Conservation (phyloP, 2,888 invertebrate species). For the Mythimna pallens region DNA sequence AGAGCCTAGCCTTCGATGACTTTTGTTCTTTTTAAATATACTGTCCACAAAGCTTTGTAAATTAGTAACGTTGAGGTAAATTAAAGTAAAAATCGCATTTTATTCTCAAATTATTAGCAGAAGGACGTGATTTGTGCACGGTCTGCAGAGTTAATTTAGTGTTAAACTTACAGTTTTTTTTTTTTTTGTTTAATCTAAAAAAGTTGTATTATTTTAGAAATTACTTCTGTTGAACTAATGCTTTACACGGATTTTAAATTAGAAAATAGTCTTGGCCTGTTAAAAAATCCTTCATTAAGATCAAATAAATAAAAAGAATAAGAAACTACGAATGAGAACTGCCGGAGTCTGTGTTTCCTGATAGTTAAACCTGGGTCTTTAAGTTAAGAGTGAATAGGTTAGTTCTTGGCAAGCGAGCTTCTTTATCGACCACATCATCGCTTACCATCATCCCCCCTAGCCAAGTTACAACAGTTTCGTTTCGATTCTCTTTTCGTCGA, state of each 20-base stretch:
- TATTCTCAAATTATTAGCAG: conserved; percentile 1
- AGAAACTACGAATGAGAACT: too few species aligned
- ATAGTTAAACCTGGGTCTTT: too few species aligned
- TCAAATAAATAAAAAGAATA: too few species aligned
- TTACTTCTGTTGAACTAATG: background rate
- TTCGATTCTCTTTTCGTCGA: too few species aligned
- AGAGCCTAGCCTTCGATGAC: background rate
- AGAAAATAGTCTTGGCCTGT: background rate
- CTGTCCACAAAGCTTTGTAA: background rate
- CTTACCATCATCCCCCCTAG: too few species aligned
- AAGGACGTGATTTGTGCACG: conserved; percentile 34
- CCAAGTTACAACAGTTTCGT: too few species aligned
- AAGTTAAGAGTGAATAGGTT: too few species aligned
- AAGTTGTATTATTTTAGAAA: conserved; percentile 13
- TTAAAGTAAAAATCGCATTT: conserved; percentile 27
- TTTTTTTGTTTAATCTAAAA: background rate
- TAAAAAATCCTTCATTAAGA: too few species aligned
- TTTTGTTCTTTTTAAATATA: background rate
- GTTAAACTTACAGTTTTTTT: background rate
- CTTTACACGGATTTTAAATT: background rate
- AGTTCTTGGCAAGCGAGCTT: too few species aligned
- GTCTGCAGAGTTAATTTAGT: conserved; percentile 8
- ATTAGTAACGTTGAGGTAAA: conserved; percentile 4
- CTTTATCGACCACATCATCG: too few species aligned
- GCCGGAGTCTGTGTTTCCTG: too few species aligned